Conservation (phyloP, 2,888 invertebrate species). For the Phymatocera aterrima region DNA sequence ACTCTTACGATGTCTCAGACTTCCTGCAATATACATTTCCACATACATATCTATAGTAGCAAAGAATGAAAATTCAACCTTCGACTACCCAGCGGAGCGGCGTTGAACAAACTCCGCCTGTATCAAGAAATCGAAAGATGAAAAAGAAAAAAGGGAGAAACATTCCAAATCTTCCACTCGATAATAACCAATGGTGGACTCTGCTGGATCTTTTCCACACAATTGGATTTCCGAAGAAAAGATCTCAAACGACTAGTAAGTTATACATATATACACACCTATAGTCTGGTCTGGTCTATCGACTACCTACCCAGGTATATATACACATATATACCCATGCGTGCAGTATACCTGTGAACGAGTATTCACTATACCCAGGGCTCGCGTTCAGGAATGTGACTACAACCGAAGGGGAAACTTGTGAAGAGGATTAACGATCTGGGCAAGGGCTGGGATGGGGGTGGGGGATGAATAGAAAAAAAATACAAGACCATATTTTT, state of each 20-base stretch:
- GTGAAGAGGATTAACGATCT: slow-evolving; percentile 39
- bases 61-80: slow-evolving; percentile 16
- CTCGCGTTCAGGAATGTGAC: slow-evolving; percentile 44
- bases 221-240: slow-evolving; percentile 38
- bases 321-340: neutral
- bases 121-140: neutral
- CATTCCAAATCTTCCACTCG: slow-evolving; percentile 11
- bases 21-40: neutral
- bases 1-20: neutral
- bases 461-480: slow-evolving; percentile 26
- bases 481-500: slow-evolving; percentile 14
- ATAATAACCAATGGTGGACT: slow-evolving; percentile 41
- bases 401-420: slow-evolving; percentile 24
- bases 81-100: neutral
- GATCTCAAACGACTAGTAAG: slow-evolving; percentile 29
- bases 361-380: slow-evolving; percentile 25
- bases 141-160: neutral
- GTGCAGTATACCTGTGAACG: slow-evolving; percentile 24
- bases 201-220: slow-evolving; percentile 39
- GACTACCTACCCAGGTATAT: slow-evolving; percentile 27
- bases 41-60: slow-evolving; percentile 1
- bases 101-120: neutral
- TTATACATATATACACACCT: slow-evolving; percentile 19
- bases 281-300: slow-evolving; percentile 38
- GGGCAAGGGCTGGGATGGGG: slow-evolving; percentile 4